Evolutionary conservation across 2,888 invertebrate genomes (phyloP).

Genomic region (Clunio marinus): DNA sequence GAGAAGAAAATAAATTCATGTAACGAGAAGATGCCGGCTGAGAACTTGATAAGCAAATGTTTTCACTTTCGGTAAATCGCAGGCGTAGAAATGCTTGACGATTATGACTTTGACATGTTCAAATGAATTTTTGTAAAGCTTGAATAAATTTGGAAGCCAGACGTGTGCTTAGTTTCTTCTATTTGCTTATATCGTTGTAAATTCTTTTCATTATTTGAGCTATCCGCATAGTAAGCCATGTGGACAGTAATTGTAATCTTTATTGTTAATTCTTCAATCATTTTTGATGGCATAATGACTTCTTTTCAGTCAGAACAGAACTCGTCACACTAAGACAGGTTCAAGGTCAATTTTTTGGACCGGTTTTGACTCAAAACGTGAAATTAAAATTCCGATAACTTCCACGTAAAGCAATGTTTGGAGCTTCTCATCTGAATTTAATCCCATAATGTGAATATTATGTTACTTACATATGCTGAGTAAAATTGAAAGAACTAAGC

Average conservation of each 20-base stretch:
- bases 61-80: neutral
- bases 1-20: neutral
- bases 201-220: too few species aligned
- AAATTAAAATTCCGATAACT: neutral
- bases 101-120: too few species aligned
- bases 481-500: constrained; percentile 54
- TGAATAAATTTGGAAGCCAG: too few species aligned
- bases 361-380: neutral
- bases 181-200: too few species aligned
- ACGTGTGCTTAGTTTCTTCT: too few species aligned
- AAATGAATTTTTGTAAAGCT: too few species aligned
- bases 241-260: too few species aligned
- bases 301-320: neutral
- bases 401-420: neutral
- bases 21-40: neutral
- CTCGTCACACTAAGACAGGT: neutral
- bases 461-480: constrained; percentile 55
- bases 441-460: neutral
- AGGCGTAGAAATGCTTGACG: too few species aligned
- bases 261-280: neutral
- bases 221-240: too few species aligned
- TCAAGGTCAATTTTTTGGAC: constrained; percentile 5
- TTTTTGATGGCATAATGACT: neutral
- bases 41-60: neutral
- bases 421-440: too few species aligned